These are phyloP conservation scores for Alligator mississippiensis DNA, from an alignment of 2,113 vertebrate genomes.

Conservation along the genomic window DNA sequence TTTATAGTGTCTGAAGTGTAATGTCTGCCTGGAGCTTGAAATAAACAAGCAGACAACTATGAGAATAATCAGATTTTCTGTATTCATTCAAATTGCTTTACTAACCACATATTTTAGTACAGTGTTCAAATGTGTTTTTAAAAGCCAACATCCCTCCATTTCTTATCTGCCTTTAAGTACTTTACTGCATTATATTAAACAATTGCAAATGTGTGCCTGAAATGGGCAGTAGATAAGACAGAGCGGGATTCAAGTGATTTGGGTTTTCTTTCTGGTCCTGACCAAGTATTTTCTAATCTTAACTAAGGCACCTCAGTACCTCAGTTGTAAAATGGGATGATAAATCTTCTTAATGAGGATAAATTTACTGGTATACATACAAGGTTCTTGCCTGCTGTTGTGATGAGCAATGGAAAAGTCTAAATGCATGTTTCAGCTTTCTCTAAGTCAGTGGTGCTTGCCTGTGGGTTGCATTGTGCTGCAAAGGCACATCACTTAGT, in stretches of 20 bases:
- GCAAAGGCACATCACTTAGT: too few species aligned
- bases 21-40: not conserved
- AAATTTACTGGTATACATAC: not conserved
- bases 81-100: not conserved
- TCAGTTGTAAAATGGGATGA: too few species aligned
- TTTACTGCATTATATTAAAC: not conserved
- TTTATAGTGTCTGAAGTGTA: too few species aligned
- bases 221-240: not conserved
- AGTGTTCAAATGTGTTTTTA: not conserved
- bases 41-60: not conserved
- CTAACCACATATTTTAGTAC: not conserved
- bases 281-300: too few species aligned
- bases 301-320: too few species aligned
- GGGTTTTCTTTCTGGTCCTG: not conserved
- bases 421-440: not conserved
- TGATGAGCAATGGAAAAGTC: not conserved
- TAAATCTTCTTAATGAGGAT: too few species aligned
- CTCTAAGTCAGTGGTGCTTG: not conserved
- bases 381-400: not conserved
- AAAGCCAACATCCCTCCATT: not conserved
- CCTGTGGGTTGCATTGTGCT: too few species aligned
- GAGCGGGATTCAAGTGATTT: not conserved
- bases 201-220: not conserved
- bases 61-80: not conserved
- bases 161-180: not conserved